Conservation (phyloP, 2,797 vertebrate species). For the Neosilurus mollespiculum region DNA sequence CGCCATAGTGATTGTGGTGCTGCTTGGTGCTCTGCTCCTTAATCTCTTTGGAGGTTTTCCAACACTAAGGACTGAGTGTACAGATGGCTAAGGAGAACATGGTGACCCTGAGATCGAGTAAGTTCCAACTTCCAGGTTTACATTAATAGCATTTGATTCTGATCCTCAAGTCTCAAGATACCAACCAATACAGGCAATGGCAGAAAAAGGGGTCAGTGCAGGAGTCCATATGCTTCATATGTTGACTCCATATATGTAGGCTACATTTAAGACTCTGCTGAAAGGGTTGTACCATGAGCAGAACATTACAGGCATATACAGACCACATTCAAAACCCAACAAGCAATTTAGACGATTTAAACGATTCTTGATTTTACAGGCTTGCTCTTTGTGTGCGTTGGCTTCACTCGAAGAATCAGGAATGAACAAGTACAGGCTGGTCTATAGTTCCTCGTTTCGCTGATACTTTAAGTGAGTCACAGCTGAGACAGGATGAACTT, state of each 20-base stretch:
- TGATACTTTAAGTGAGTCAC: background rate
- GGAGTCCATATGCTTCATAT: background rate
- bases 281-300: background rate
- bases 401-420: background rate
- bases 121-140: background rate
- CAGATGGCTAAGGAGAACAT: background rate
- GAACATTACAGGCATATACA: background rate
- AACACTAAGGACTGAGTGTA: background rate
- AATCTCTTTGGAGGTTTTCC: conserved; percentile 1
- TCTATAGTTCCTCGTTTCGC: background rate
- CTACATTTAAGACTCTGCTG: background rate
- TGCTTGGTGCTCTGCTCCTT: background rate
- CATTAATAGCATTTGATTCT: background rate
- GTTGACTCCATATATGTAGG: background rate
- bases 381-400: background rate
- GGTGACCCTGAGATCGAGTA: conserved; percentile 16
- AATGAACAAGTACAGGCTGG: background rate
- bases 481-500: background rate
- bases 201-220: background rate
- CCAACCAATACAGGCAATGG: background rate
- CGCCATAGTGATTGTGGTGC: background rate
- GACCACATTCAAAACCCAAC: background rate
- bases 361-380: background rate
- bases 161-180: background rate
- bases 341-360: background rate